Evolutionary conservation across 1,140 invertebrate species (phyloP), one percentile per base, ranked within the genome.

Genomic region (Paramacrobiotus metropolitanus): DNA sequence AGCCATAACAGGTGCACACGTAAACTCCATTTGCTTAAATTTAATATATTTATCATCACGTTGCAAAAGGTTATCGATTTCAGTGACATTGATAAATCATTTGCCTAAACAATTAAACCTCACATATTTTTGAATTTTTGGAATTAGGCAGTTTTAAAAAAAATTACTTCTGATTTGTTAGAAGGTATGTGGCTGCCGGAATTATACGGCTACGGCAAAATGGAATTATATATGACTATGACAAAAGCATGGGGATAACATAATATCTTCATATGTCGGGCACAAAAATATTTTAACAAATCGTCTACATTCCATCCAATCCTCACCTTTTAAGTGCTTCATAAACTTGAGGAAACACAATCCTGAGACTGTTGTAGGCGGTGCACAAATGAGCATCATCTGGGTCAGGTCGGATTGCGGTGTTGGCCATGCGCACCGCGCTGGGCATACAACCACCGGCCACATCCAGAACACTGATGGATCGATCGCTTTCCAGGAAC

Each of bases 281-380:
- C 34, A 40, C 34, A 9, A 15, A 9, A 40, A 9, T 40, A n/a
- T n/a, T 15, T 40, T n/a, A 40, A n/a, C n/a, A n/a, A n/a, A n/a
- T n/a, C n/a, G n/a, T n/a, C n/a, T n/a, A n/a, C n/a, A n/a, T n/a
- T n/a, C n/a, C n/a, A n/a, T n/a, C 34, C 9, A 40, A 24, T 55
- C 15, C 48, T 55, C 28, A 55, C 48, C 48, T 55, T 55, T 55
- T 55, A 24, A 55, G 48, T 28, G 24, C 48, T 55, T 55, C 48
- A 24, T 55, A 55, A 55, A 55, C 48, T 20, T 55, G 48, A 15
- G 48, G 48, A 28, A 55, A 55, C 15, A 28, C 48, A 55, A 55
- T 55, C 28, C 28, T 55, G 15, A 55, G 48, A 24, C 24, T 24
- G 48, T 20, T 28, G 28, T 55, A 55, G 4, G 48, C 48, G 15